Evolutionary conservation across 1,140 invertebrate genomes (phyloP).

Genomic region (Onthophagus taurus): DNA sequence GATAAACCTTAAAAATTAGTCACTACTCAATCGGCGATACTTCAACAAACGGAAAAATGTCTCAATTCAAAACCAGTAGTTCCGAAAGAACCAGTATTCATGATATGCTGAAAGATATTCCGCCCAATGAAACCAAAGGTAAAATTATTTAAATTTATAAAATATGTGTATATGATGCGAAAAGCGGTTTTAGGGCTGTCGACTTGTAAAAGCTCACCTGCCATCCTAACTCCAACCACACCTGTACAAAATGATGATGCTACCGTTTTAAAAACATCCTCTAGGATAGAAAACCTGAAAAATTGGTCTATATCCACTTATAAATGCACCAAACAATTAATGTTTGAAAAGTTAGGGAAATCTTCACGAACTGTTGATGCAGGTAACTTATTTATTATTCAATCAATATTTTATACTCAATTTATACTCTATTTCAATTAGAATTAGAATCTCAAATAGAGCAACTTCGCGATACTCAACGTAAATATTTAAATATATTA

Average conservation of each 20-base stretch:
- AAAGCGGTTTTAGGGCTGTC: slow-evolving; percentile 18
- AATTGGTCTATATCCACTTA: slow-evolving; percentile 97
- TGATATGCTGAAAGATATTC: slow-evolving; percentile 79
- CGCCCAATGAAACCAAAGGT: slow-evolving; percentile 66
- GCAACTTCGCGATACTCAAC: slow-evolving; percentile 82
- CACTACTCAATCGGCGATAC: too few species aligned
- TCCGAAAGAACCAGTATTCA: slow-evolving; percentile 56
- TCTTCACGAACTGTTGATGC: slow-evolving; percentile 83
- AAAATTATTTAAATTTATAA: slow-evolving; percentile 49
- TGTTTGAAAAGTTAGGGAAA: slow-evolving; percentile 92
- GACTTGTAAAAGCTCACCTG: slow-evolving; percentile 30
- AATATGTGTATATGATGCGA: neutral
- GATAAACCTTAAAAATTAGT: too few species aligned
- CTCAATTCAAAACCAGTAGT: slow-evolving; percentile 30
- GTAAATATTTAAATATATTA: slow-evolving; percentile 84
- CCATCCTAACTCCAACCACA: slow-evolving; percentile 38
- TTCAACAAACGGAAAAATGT: too few species aligned
- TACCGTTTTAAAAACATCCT: slow-evolving; percentile 53
- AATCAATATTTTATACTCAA: slow-evolving; percentile 6
- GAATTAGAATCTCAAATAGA: slow-evolving; percentile 92
- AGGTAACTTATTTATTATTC: slow-evolving; percentile 42
- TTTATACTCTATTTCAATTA: slow-evolving; percentile 30
- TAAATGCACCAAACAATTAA: slow-evolving; percentile 90
- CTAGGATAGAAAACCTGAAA: slow-evolving; percentile 80
- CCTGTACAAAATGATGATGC: slow-evolving; percentile 51